Evolutionary conservation across 2,888 invertebrate species (phyloP), one percentile per base, ranked within the genome.

Genomic region (Drosophila conformis): DNA sequence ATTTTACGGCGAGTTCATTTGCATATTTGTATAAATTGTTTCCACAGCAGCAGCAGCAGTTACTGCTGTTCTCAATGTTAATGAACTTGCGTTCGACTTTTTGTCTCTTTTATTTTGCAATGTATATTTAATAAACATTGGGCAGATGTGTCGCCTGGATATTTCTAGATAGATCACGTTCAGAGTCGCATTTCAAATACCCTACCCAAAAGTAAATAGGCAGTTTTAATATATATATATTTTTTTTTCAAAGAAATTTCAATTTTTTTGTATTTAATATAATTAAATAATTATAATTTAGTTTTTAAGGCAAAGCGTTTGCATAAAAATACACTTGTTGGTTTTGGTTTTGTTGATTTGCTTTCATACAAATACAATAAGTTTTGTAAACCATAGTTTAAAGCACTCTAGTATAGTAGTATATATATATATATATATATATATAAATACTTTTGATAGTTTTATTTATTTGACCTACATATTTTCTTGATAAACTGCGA

Each of bases 301-400:
- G 46, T 72, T 63, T 67, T 67, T 84, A 92, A 92, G 92, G 93
- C 92, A 91, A 92, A 92, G 92, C 92, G 82, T 91, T 92, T 91
- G 92, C 92, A 91, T 87, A 92, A 92, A 92, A 92, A 90, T 92
- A 92, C 86, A 85, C 80, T 80, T 85, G 79, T 80, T 71, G 65
- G 49, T 80, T 76, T 56, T 15, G 4, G 13, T 53, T 36, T n/a
- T 36, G 18, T 69, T 79, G 51, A 76, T 48, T 72, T 71, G 53
- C 21, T 58, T 51, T 62, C 53, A 59, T 67, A 60, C 33, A 61
- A 76, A 66, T 64, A 72, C 56, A 70, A 59, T 63, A 57, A 61
- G 65, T 82, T 82, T 78, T 82, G 68, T 86, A 90, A 90, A 89
- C 86, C 80, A 82, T 82, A 71, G 71, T 65, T 69, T 88, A 82